Base-by-base conservation (phyloP, 2,113 vertebrate genomes). In the Microcebus griseorufus region DNA sequence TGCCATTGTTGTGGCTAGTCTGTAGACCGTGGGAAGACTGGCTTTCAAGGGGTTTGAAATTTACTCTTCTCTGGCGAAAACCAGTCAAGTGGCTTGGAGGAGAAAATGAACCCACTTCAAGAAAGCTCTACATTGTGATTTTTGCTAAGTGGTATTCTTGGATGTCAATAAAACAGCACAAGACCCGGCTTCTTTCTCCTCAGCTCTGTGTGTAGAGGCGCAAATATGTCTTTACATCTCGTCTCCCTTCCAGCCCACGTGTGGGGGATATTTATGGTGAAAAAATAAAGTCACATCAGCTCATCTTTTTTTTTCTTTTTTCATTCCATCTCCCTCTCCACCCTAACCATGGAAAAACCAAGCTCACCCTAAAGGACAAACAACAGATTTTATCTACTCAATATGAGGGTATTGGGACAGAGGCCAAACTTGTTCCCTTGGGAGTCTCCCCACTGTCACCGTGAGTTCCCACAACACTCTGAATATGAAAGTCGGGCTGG, bases 101-200 rank as follows among this genome's bases (percentile, higher is more conserved):
- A 94, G 93, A 94, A 96, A 96, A 97, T 93, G 88, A 97, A 89
- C 20, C 85, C 85, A 94, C 95, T 97, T 90, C 60, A 93, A 90
- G 84, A 90, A 85, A 90, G 82, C 91, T 93, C 51, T 81, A 70
- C 80, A 48, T 88, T 96, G 93, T 97, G 91, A 95, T 94, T 95
- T 96, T 90, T 88, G 81, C 64, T 95, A 90, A 95, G 96, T 82
- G 87, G 87, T 73, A 9, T 88, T 95, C 90, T 82, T 79, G 51
- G 67, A 88, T 79, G 62, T 96, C 93, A 94, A 70, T 93, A 86
- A 96, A 95, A 92, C 9, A 80, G 81, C 76, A 32, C 2, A 81
- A 83, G 81, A 27, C 75, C 23, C 65, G 29, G 76, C 29, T 70
- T 80, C 11, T 70, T 48, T 92, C 67, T 75, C n/a, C 55, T 69